Conservation (phyloP, 2,888 invertebrate species). For the Tupiocoris notatus region DNA sequence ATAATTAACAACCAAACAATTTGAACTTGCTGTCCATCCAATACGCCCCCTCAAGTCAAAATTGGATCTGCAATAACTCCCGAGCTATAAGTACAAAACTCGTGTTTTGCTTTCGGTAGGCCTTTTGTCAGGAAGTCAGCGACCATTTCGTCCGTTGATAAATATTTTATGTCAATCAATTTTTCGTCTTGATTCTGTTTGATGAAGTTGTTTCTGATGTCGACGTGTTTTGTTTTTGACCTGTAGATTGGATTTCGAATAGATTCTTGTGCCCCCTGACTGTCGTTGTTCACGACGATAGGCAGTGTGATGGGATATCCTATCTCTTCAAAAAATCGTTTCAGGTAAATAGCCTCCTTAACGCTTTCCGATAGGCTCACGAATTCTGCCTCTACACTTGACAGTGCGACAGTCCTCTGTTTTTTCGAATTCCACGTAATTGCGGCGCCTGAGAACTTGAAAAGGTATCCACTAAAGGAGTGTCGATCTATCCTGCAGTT, state of each 20-base stretch:
- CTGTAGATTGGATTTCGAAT: slow-evolving; percentile 8
- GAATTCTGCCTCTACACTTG: slow-evolving; percentile 36
- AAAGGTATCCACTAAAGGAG: not conserved
- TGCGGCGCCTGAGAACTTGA: not conserved
- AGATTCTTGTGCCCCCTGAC: slow-evolving; percentile 2
- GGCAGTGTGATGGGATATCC: not conserved
- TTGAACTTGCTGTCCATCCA: not conserved
- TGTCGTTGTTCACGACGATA: slow-evolving; percentile 15
- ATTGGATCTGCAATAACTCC: not conserved
- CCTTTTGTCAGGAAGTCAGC: slow-evolving; percentile 17
- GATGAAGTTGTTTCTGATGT: not conserved
- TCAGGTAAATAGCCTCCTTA: slow-evolving; percentile 16
- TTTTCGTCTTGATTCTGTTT: not conserved
- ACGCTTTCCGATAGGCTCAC: not conserved
- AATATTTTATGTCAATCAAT: not conserved
- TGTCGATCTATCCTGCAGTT: slow-evolving; percentile 8
- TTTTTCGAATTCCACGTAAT: slow-evolving; percentile 8
- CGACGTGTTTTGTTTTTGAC: not conserved
- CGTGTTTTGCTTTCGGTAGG: not conserved
- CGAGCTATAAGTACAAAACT: not conserved
- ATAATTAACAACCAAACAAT: not conserved
- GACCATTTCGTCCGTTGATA: not conserved
- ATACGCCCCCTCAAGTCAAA: not conserved
- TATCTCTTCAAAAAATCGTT: not conserved
- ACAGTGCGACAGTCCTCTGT: slow-evolving; percentile 31